Evolutionary conservation across 2,797 vertebrate genomes (phyloP).

Genomic region (Silurus aristotelis): DNA sequence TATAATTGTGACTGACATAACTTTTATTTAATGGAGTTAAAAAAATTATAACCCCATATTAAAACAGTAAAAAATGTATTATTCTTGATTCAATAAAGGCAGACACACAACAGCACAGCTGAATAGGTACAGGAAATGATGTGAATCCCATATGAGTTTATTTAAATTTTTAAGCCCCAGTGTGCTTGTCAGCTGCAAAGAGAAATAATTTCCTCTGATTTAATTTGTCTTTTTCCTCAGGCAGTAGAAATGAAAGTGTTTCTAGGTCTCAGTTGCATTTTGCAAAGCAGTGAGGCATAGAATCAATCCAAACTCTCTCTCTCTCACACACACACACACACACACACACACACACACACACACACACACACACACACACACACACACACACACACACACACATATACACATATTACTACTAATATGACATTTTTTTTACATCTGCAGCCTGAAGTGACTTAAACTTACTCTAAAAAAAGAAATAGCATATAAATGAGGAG

Average conservation of each 20-base stretch:
- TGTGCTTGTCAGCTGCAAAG: slow-evolving; percentile 69
- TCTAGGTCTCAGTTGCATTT: slow-evolving; percentile 47
- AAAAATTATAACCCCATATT: too few relatives aligned
- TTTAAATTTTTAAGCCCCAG: slow-evolving; percentile 64
- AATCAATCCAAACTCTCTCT: slow-evolving; percentile 21
- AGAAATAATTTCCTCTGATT: slow-evolving; percentile 67
- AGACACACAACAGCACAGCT: slow-evolving; percentile 37
- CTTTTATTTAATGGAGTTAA: background rate
- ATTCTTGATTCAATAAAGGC: background rate
- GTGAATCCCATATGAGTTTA: slow-evolving; percentile 60
- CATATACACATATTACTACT: background rate
- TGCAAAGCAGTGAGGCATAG: slow-evolving; percentile 54
- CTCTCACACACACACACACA: background rate
- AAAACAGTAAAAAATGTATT: too few relatives aligned
- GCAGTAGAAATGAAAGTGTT: slow-evolving; percentile 66
- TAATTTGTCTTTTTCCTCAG: slow-evolving; percentile 66
- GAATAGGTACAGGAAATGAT: slow-evolving; percentile 41
- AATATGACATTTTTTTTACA: background rate
- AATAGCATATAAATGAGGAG: slow-evolving; percentile 3
- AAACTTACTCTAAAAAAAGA: slow-evolving; percentile 6
- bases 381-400: slow-evolving; percentile 20
- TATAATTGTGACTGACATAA: too few relatives aligned
- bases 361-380: slow-evolving; percentile 16
- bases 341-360: slow-evolving; percentile 21
- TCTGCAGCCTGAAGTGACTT: background rate